Evolutionary conservation across 2,113 vertebrate genomes (phyloP).

Genomic region (Mustelus asterias): DNA sequence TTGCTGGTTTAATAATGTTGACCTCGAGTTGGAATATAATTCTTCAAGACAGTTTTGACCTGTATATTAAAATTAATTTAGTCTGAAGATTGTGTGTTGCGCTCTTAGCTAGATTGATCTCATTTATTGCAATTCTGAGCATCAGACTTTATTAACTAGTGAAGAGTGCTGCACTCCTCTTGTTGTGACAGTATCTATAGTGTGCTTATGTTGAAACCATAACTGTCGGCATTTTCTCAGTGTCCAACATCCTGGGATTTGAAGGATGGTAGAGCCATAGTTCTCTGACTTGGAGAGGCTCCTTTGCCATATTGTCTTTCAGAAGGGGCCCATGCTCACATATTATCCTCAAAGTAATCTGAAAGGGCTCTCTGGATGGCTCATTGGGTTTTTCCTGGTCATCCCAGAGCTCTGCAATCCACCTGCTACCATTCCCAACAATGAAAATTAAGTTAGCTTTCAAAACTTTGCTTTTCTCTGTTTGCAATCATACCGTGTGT

Average conservation of each 20-base stretch:
- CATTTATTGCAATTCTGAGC: neutral
- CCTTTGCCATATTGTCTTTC: neutral
- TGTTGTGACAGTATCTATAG: neutral
- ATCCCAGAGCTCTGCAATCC: neutral
- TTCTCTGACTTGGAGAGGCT: neutral
- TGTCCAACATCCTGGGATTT: neutral
- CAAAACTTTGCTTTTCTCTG: no score
- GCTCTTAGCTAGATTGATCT: neutral
- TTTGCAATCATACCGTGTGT: no score
- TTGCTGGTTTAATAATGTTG: neutral
- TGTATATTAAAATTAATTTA: neutral
- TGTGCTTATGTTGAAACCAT: neutral
- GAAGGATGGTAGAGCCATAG: neutral
- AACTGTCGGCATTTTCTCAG: neutral
- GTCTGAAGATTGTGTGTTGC: neutral
- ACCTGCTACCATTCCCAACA: neutral
- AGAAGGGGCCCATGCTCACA: neutral
- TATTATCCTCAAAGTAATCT: neutral
- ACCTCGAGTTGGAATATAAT: neutral
- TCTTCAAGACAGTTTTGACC: neutral
- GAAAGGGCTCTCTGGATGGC: neutral
- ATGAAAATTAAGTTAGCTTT: no score
- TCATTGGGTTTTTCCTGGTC: neutral
- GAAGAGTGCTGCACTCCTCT: neutral
- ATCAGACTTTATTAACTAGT: neutral